A percentile compares a stretch with the other conserved stretches of the same genome.
These are phyloP conservation scores for Drosophila dunni DNA, from an alignment of 1,140 invertebrate species.

Conservation along the genomic window DNA sequence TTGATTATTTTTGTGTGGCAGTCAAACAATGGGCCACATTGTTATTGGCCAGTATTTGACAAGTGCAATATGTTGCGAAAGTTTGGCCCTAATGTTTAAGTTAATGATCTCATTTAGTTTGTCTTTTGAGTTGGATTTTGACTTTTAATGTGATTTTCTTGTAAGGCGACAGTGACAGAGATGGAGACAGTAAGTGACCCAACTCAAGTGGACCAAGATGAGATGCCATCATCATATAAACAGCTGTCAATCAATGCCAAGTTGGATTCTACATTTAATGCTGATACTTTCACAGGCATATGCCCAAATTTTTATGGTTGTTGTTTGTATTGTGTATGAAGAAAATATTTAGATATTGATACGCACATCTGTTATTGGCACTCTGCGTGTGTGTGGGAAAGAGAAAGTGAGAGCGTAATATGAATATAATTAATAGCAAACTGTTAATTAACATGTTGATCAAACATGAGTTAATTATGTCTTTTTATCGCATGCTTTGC, in stretches of 20 bases:
- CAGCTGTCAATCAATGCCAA: slow-evolving; percentile 72
- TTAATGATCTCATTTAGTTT: neutral
- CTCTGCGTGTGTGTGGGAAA: slow-evolving; percentile 10
- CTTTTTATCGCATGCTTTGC: slow-evolving; percentile 64
- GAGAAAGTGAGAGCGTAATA: slow-evolving; percentile 58
- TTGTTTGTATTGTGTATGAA: neutral
- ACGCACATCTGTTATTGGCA: slow-evolving; percentile 29
- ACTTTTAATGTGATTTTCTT: slow-evolving; percentile 15
- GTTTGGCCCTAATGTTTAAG: neutral
- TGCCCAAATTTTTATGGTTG: slow-evolving; percentile 10
- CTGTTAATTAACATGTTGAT: slow-evolving; percentile 82
- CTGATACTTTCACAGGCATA: slow-evolving; percentile 24
- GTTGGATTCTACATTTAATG: slow-evolving; percentile 42
- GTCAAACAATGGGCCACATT: neutral
- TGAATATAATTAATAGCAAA: slow-evolving; percentile 80
- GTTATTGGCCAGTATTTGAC: slow-evolving; percentile 3
- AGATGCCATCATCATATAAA: slow-evolving; percentile 22
- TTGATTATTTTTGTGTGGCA: neutral
- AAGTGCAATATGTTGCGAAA: neutral
- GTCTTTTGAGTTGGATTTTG: neutral
- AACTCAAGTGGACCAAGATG: slow-evolving; percentile 35
- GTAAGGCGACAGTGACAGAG: neutral
- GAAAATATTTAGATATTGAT: slow-evolving; percentile 15
- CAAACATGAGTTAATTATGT: slow-evolving; percentile 80
- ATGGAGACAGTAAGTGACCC: slow-evolving; percentile 28